Evolutionary conservation across 2,888 invertebrate species (phyloP).

Genomic region (Plebejus melissa): DNA sequence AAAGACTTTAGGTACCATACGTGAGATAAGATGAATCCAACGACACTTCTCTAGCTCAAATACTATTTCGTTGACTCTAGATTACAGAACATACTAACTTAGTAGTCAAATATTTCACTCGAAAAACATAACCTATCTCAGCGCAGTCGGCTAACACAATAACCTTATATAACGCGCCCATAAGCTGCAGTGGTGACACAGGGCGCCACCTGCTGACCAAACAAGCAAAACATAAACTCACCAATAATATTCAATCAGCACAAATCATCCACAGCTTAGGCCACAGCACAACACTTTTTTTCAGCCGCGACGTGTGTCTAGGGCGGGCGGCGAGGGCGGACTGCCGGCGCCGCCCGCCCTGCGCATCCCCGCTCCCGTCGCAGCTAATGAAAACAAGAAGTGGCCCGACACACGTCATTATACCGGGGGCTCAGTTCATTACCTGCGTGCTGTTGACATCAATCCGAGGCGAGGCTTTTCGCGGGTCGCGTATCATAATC

Average conservation of each 20-base stretch:
- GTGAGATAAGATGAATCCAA: no score
- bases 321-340: conserved; percentile 50
- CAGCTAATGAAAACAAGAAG: conserved; percentile 24
- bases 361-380: conserved; percentile 45
- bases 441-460: conserved; percentile 23
- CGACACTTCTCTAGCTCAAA: no score
- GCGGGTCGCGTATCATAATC: conserved; percentile 12
- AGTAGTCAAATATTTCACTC: not conserved
- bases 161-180: conserved; percentile 22
- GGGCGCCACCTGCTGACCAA: conserved; percentile 54
- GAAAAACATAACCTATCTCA: not conserved
- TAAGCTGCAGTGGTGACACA: conserved; percentile 67
- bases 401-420: conserved; percentile 19
- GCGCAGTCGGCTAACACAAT: not conserved
- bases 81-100: not conserved
- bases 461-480: not conserved
- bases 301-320: conserved; percentile 42
- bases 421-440: conserved; percentile 13
- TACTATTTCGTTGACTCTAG: no score
- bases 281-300: conserved; percentile 19
- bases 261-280: conserved; percentile 24
- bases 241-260: conserved; percentile 30
- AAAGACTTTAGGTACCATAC: no score
- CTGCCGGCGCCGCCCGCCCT: conserved; percentile 46
- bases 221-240: conserved; percentile 1